Evolutionary conservation across 2,888 invertebrate species (phyloP), one percentile per base, ranked within the genome.

Genomic region (Agriopis marginaria): DNA sequence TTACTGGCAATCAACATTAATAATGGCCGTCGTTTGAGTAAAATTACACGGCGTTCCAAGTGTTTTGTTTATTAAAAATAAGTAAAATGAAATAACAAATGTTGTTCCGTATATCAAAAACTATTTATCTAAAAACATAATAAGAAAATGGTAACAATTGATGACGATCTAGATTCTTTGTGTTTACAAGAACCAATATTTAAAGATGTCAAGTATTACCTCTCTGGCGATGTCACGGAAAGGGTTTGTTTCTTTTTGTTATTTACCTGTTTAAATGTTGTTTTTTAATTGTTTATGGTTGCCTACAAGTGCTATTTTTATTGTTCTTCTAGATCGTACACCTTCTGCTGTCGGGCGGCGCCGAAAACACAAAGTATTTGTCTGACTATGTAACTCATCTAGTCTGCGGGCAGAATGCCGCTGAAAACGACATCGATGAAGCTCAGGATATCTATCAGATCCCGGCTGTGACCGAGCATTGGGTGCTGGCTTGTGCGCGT

Each of bases 391-490:
- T 98, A 77, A 99, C 99, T 54, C 98, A 99, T 95, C 95, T 98
- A 81, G 97, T 99, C 85, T 98, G 98, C 80, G 98, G 97, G 40
- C 95, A 96, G 77, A 97, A 98, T 92, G 97, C 97, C 68, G 96
- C 97, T 81, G 98, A 98, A 87, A 97, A 96, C 83, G 98, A 98
- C 88, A 95, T 99, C 79, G 96, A 96, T 68, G 98, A 98, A 93
- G 98, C 98, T 10, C 97, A 97, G 86, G 99, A 99, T 86, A 95
- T 99, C 14, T 99, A 98, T 90, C 98, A 98, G 91, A 97, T 98
- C 67, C 98, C 98, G 72, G 98, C 98, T 76, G 97, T 99, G 66
- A 97, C 96, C 53, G 96, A 97, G 83, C 96, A 96, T 88, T 99
- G 99, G 99, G 97, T 99, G 71, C 87, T 96, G 53, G 95, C 96